Evolutionary conservation across 2,113 vertebrate genomes (phyloP).

Genomic region (Dromaius novaehollandiae): DNA sequence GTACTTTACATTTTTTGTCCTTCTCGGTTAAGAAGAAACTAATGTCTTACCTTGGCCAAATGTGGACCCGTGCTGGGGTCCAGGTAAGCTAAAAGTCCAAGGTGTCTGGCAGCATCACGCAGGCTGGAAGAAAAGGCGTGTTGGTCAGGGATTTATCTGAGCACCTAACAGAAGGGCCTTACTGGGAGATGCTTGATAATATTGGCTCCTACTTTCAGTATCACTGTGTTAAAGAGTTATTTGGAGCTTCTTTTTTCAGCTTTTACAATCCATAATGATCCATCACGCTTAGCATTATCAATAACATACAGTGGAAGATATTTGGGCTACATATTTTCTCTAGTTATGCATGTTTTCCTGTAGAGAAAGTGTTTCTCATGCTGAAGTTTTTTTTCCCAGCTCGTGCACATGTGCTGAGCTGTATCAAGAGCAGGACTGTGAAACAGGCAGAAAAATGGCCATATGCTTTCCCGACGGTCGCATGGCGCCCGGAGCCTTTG

Average conservation of each 20-base stretch:
- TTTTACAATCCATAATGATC: not conserved
- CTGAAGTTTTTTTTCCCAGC: not conserved
- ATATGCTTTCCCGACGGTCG: conserved; percentile 43
- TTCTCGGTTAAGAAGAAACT: not conserved
- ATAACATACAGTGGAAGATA: not conserved
- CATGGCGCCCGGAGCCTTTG: not conserved
- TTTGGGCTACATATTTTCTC: not conserved
- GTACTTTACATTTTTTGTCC: not conserved
- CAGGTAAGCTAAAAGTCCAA: not conserved
- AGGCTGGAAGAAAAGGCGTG: fast-evolving
- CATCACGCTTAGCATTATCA: not conserved
- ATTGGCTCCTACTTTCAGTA: not conserved
- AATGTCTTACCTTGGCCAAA: not conserved
- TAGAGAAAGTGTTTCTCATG: not conserved
- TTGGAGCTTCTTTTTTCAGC: not conserved
- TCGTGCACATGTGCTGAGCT: conserved; percentile 30
- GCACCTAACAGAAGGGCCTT: fast-evolving
- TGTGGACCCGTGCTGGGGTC: not conserved
- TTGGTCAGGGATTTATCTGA: not conserved
- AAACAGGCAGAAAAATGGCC: conserved; percentile 30
- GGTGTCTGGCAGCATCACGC: not conserved
- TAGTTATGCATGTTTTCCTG: not conserved
- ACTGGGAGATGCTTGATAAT: not conserved
- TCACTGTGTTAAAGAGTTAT: not conserved
- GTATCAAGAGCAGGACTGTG: conserved; percentile 52